Evolutionary conservation across 35 echinoderm and acorn worm genomes (phyloP).

Genomic region (Heliocidaris erythrogramma): DNA sequence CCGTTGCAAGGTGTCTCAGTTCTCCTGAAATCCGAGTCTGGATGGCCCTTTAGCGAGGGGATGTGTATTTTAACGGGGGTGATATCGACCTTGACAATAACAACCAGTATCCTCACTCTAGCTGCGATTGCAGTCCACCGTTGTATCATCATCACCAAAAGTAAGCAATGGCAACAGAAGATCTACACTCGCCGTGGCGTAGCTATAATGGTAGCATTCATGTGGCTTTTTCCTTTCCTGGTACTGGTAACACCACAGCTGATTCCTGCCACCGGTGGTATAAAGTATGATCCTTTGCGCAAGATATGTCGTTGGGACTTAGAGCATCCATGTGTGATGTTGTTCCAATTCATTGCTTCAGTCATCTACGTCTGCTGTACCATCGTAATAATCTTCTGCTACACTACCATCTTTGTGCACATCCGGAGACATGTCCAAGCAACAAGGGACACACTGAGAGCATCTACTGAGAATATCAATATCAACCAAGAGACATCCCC

Average conservation of each 20-base stretch:
- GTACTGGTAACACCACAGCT: background rate
- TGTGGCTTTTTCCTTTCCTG: slow-evolving; percentile 61
- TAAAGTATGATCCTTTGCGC: background rate
- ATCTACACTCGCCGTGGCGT: slow-evolving; percentile 58
- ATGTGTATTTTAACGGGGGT: slow-evolving; percentile 63
- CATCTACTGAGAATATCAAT: background rate
- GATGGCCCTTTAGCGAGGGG: slow-evolving; percentile 56
- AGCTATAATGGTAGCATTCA: slow-evolving; percentile 54
- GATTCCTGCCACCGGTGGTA: background rate
- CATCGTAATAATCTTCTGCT: slow-evolving; percentile 61
- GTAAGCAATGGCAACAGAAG: slow-evolving; percentile 46
- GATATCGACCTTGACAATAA: slow-evolving; percentile 60
- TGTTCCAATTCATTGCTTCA: slow-evolving; percentile 5
- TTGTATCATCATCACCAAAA: slow-evolving; percentile 76
- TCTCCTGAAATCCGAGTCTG: slow-evolving; percentile 30
- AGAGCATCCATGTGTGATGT: background rate
- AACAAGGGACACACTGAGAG: background rate
- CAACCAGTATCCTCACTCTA: slow-evolving; percentile 78
- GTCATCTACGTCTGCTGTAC: slow-evolving; percentile 50
- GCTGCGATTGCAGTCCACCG: slow-evolving; percentile 77
- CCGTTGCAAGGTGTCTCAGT: slow-evolving; percentile 71
- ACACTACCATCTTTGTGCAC: slow-evolving; percentile 59
- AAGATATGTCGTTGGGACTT: background rate
- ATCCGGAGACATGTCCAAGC: slow-evolving; percentile 56
- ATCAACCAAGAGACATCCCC: background rate